These are phyloP conservation scores for Spatulosminthurus flaviceps DNA, from an alignment of 2,888 invertebrate genomes.

Conservation along the genomic window DNA sequence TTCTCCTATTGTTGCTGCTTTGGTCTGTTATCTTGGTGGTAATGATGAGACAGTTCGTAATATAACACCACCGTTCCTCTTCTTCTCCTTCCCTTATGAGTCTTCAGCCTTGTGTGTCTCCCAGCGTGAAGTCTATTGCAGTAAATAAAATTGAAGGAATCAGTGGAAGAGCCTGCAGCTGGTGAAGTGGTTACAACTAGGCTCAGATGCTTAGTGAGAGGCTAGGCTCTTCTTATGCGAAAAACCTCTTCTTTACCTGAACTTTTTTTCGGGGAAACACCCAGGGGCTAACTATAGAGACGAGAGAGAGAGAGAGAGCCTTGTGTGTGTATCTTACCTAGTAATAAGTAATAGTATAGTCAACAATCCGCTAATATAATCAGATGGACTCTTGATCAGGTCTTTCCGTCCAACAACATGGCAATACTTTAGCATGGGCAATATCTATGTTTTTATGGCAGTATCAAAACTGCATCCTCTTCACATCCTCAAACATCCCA, in stretches of 20 bases:
- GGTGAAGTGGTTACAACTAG: conserved; percentile 43
- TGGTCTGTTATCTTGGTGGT: background rate
- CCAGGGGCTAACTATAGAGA: conserved; percentile 41
- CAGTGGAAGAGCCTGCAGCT: conserved; percentile 44
- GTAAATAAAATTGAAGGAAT: conserved; percentile 44
- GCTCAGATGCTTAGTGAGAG: conserved; percentile 46
- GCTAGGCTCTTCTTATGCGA: conserved; percentile 43
- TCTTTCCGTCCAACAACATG: background rate
- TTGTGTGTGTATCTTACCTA: no score
- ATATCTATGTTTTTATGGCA: background rate
- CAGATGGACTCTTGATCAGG: conserved; percentile 28
- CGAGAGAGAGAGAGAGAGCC: no score
- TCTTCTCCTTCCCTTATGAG: conserved; percentile 14
- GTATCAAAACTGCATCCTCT: no score
- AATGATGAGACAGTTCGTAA: conserved; percentile 24
- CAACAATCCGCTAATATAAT: conserved; percentile 29
- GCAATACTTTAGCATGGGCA: background rate
- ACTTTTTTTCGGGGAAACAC: conserved; percentile 49
- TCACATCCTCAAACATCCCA: no score
- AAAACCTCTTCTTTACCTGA: conserved; percentile 49
- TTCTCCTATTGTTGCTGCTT: background rate
- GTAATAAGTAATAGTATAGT: conserved; percentile 18
- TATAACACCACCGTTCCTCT: conserved; percentile 16
- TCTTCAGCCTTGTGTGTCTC: conserved; percentile 19
- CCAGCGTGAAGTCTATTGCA: conserved; percentile 30